These are phyloP conservation scores for Mesembrinibis cayennensis DNA, from an alignment of 2,113 vertebrate species.

Conservation along the genomic window DNA sequence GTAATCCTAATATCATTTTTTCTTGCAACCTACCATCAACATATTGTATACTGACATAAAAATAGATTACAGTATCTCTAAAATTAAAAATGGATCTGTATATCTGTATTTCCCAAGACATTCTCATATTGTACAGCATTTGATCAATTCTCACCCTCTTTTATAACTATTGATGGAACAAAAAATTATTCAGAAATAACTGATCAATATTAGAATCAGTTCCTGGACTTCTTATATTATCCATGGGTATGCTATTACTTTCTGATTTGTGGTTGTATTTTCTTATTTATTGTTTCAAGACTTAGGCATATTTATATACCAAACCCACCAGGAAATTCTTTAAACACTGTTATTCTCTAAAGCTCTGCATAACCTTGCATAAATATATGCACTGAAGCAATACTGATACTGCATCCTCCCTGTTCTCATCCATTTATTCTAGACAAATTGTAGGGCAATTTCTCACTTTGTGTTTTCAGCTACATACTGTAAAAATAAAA, in stretches of 20 bases:
- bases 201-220: constrained; percentile 58
- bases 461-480: neutral
- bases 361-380: neutral
- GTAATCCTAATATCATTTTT: constrained; percentile 59
- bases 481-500: neutral
- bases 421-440: neutral
- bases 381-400: neutral
- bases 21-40: constrained; percentile 27
- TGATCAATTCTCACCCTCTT: constrained; percentile 63
- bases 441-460: neutral
- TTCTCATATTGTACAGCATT: constrained; percentile 22
- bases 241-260: constrained; percentile 26
- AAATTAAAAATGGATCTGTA: constrained; percentile 77
- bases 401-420: neutral
- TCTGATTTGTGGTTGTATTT: constrained; percentile 7
- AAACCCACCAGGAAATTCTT: neutral
- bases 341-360: neutral
- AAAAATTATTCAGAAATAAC: constrained; percentile 68
- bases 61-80: constrained; percentile 66
- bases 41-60: constrained; percentile 62
- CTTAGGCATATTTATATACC: neutral
- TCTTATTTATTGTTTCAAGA: constrained; percentile 14
- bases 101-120: constrained; percentile 66
- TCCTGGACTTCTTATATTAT: neutral
- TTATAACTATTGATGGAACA: constrained; percentile 71